Evolutionary conservation across 2,797 vertebrate species (phyloP).

Genomic region (Anisognathus igniventris): DNA sequence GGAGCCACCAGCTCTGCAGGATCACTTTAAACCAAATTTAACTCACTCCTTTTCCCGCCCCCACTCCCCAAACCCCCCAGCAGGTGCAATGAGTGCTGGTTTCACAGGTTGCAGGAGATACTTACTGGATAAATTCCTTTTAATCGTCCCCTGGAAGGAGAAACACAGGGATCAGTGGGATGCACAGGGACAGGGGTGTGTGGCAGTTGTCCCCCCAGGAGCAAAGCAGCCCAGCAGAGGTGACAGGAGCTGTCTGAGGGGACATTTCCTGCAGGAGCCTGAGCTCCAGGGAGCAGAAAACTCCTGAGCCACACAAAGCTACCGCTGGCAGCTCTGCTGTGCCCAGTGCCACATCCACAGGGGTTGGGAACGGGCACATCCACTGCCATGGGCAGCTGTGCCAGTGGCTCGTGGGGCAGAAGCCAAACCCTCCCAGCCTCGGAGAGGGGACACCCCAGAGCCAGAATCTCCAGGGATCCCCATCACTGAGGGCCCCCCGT

Average conservation of each 20-base stretch:
- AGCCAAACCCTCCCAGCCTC: rapidly evolving
- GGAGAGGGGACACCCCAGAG: rapidly evolving
- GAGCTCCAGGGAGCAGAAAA: neutral
- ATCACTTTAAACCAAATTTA: neutral
- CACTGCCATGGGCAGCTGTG: neutral
- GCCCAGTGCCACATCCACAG: neutral
- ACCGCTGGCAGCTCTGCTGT: neutral
- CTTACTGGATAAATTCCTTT: slow-evolving; percentile 97
- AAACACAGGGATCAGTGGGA: slow-evolving; percentile 55
- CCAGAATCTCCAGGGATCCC: rapidly evolving
- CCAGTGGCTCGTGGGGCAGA: rapidly evolving
- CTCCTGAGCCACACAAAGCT: neutral
- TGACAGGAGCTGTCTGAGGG: neutral
- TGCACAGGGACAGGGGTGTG: neutral
- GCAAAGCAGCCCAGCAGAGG: neutral
- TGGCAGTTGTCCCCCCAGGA: neutral
- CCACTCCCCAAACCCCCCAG: too few relatives aligned
- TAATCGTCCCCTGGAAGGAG: slow-evolving; percentile 88
- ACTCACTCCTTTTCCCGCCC: rapidly evolving
- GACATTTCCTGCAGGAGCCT: neutral
- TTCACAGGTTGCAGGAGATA: slow-evolving; percentile 28
- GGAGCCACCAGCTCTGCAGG: neutral
- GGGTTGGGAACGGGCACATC: too few relatives aligned
- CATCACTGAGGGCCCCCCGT: rapidly evolving
- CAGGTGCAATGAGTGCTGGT: neutral